phyloP scores from a whole-genome alignment of 2,113 vertebrate genomes.

The Apodemus sylvaticus region DNA sequence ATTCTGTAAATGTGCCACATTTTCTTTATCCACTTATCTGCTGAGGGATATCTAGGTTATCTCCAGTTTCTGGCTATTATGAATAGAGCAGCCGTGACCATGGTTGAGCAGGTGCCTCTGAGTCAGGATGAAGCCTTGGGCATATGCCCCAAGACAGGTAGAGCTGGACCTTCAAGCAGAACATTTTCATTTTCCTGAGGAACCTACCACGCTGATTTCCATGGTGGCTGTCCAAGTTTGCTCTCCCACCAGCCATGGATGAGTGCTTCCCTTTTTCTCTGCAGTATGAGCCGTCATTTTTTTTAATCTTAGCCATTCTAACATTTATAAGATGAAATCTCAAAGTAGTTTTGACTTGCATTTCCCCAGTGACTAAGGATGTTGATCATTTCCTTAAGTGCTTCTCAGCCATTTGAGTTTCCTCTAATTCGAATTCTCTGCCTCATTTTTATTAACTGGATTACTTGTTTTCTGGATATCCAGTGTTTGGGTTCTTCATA shows the following conservation, averaged over 20 bases:
- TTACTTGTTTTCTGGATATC: not conserved
- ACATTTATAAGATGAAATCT: not conserved
- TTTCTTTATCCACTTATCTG: not conserved
- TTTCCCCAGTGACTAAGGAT: not conserved
- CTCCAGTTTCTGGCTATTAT: too few relatives aligned
- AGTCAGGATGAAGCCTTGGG: not conserved
- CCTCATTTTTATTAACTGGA: not conserved
- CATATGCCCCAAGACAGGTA: not conserved
- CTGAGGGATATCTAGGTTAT: not conserved
- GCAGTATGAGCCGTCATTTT: not conserved
- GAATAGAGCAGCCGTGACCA: not conserved
- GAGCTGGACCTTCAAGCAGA: not conserved
- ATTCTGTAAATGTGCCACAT: not conserved
- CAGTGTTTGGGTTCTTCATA: not conserved
- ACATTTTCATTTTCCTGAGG: not conserved
- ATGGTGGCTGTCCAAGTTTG: not conserved
- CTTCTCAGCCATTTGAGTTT: not conserved
- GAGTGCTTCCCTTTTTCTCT: not conserved
- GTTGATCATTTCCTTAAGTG: not conserved
- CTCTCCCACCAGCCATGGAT: not conserved
- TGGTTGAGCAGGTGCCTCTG: not conserved
- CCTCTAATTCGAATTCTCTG: not conserved
- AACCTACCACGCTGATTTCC: not conserved
- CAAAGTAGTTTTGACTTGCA: not conserved
- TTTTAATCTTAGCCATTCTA: not conserved